A percentile compares a stretch with the other conserved stretches of the same genome.
These are phyloP conservation scores for Rhagonycha lutea DNA, from an alignment of 2,888 invertebrate species.

Conservation along the genomic window DNA sequence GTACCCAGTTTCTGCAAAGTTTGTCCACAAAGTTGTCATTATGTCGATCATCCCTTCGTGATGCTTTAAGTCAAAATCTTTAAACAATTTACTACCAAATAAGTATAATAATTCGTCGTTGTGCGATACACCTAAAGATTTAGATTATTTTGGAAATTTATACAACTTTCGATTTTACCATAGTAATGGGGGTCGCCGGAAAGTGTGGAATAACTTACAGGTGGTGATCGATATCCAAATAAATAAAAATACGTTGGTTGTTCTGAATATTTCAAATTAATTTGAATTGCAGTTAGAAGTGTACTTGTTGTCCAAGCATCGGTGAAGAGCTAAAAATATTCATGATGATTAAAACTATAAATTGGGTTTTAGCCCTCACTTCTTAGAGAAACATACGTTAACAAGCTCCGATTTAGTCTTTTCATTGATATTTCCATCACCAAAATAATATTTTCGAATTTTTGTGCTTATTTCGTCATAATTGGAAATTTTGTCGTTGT, in stretches of 20 bases:
- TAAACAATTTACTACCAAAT: constrained; percentile 66
- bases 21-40: constrained; percentile 71
- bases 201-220: constrained; percentile 56
- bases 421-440: constrained; percentile 47
- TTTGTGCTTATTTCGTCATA: constrained; percentile 42
- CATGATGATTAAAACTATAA: background rate
- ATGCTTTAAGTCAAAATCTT: constrained; percentile 59
- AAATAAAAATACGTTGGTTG: constrained; percentile 69
- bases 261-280: constrained; percentile 58
- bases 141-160: background rate
- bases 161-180: constrained; percentile 54
- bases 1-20: constrained; percentile 75
- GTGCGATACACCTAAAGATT: constrained; percentile 70
- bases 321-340: constrained; percentile 64
- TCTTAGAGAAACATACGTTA: constrained; percentile 46
- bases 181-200: constrained; percentile 59
- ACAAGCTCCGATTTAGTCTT: constrained; percentile 47
- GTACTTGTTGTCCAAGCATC: constrained; percentile 73
- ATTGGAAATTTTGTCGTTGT: constrained; percentile 49
- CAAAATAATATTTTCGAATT: constrained; percentile 57
- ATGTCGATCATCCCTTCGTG: constrained; percentile 64
- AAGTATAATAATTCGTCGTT: constrained; percentile 83
- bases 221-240: constrained; percentile 66
- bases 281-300: constrained; percentile 64
- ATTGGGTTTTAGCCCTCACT: background rate